A percentile compares a stretch with the other conserved stretches of the same genome.
These are phyloP conservation scores for Theodoxus fluviatilis DNA, from an alignment of 2,888 invertebrate species.

Conservation along the genomic window DNA sequence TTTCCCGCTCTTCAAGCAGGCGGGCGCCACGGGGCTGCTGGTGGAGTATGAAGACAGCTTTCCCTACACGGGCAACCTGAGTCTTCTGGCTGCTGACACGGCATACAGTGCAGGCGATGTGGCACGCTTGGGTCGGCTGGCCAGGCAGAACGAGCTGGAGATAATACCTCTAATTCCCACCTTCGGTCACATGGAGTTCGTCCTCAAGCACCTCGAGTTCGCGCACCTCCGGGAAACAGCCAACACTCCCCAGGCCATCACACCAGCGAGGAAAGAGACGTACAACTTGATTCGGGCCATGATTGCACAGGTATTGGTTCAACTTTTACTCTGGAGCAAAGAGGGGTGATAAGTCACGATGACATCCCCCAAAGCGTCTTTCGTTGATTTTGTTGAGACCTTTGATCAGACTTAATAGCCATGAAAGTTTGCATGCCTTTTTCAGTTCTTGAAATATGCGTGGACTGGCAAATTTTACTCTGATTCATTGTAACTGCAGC, in stretches of 20 bases:
- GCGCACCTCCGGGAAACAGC: slow-evolving; percentile 73
- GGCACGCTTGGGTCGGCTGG: slow-evolving; percentile 72
- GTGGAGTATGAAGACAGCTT: slow-evolving; percentile 89
- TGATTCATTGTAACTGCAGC: too few relatives aligned
- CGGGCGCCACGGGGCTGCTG: slow-evolving; percentile 77
- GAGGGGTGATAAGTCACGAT: background rate
- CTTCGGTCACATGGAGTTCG: slow-evolving; percentile 83
- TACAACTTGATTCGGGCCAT: slow-evolving; percentile 69
- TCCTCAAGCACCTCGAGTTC: slow-evolving; percentile 75
- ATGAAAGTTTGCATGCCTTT: too few relatives aligned
- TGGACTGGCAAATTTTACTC: too few relatives aligned
- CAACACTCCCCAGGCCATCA: slow-evolving; percentile 63
- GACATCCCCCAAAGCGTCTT: background rate
- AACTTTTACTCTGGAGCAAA: background rate
- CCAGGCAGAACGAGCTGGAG: slow-evolving; percentile 71
- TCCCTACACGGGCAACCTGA: slow-evolving; percentile 73
- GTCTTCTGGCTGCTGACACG: slow-evolving; percentile 70
- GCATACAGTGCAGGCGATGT: slow-evolving; percentile 43
- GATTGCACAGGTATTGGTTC: slow-evolving; percentile 72
- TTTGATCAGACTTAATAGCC: too few relatives aligned
- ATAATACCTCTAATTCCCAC: slow-evolving; percentile 83
- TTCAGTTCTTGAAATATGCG: too few relatives aligned
- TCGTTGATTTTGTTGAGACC: too few relatives aligned
- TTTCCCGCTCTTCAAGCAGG: slow-evolving; percentile 53
- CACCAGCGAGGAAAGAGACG: slow-evolving; percentile 53